These are phyloP conservation scores for Euborellia annulipes DNA, from an alignment of 1,140 invertebrate species.

Conservation along the genomic window DNA sequence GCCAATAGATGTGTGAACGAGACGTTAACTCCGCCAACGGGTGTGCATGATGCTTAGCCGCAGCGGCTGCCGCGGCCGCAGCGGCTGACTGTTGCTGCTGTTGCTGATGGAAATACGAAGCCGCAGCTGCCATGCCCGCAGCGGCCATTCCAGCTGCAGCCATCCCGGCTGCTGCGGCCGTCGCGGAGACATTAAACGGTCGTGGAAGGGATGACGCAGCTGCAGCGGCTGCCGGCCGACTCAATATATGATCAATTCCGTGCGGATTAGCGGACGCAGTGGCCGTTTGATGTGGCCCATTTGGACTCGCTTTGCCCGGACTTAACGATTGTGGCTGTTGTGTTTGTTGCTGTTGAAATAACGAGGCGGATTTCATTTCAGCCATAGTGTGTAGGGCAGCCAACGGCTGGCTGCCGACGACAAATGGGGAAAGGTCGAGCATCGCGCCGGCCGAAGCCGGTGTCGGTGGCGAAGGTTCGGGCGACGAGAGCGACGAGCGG, in stretches of 20 bases:
- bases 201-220: conserved; percentile 30
- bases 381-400: conserved; percentile 89
- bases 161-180: conserved; percentile 46
- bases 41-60: conserved; percentile 21
- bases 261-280: conserved; percentile 63
- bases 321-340: conserved; percentile 27
- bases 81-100: conserved; percentile 16
- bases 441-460: too few relatives aligned
- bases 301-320: conserved; percentile 32
- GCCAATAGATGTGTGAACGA: conserved; percentile 77
- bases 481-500: conserved; percentile 29
- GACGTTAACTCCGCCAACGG: conserved; percentile 40
- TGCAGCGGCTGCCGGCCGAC: conserved; percentile 57
- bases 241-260: conserved; percentile 88
- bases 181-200: conserved; percentile 51
- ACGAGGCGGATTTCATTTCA: conserved; percentile 52
- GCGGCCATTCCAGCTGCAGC: conserved; percentile 39
- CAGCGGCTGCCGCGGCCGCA: conserved; percentile 21
- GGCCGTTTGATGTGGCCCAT: conserved; percentile 23
- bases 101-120: conserved; percentile 16
- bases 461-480: conserved; percentile 17
- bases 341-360: conserved; percentile 27
- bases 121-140: conserved; percentile 11
- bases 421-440: conserved; percentile 31
- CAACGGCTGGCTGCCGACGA: conserved; percentile 55